These are phyloP conservation scores for Aphelinus atriplicis DNA, from an alignment of 1,140 invertebrate genomes.

Conservation along the genomic window DNA sequence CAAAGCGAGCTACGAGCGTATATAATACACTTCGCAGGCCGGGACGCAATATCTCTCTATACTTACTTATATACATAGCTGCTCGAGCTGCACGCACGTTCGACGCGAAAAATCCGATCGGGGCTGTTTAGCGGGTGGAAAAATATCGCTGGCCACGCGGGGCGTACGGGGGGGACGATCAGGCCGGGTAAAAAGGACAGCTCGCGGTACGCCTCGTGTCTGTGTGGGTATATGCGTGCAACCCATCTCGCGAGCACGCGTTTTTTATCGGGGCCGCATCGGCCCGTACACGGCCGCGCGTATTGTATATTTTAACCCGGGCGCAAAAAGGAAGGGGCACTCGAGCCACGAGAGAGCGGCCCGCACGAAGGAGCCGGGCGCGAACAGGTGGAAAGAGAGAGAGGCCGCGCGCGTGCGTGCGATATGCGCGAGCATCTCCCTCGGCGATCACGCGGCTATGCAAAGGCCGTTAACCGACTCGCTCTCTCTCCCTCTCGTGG, in stretches of 20 bases:
- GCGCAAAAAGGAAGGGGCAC: not conserved
- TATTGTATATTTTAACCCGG: conserved; percentile 14
- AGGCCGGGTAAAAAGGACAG: not conserved
- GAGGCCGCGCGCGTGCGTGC: conserved; percentile 12
- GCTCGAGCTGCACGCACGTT: not conserved
- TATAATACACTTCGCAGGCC: too few species aligned
- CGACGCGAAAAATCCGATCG: conserved; percentile 14
- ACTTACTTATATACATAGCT: too few species aligned
- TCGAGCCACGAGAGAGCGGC: conserved; percentile 4
- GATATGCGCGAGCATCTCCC: conserved; percentile 29
- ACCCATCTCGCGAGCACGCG: conserved; percentile 10
- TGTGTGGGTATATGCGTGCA: conserved; percentile 1
- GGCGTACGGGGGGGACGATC: not conserved
- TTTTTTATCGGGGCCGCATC: conserved; percentile 6
- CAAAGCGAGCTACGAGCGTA: too few species aligned
- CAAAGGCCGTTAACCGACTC: conserved; percentile 26
- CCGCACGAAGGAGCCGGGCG: not conserved
- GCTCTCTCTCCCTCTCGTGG: too few species aligned
- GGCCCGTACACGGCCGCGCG: not conserved
- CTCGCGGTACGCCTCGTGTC: not conserved
- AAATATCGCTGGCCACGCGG: not conserved
- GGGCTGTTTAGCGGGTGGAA: not conserved
- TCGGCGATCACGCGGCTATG: conserved; percentile 27
- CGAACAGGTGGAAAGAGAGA: not conserved
- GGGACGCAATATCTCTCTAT: too few species aligned